phyloP scores from a whole-genome alignment of 2,113 vertebrate species.

The Vulpes ferrilata region DNA sequence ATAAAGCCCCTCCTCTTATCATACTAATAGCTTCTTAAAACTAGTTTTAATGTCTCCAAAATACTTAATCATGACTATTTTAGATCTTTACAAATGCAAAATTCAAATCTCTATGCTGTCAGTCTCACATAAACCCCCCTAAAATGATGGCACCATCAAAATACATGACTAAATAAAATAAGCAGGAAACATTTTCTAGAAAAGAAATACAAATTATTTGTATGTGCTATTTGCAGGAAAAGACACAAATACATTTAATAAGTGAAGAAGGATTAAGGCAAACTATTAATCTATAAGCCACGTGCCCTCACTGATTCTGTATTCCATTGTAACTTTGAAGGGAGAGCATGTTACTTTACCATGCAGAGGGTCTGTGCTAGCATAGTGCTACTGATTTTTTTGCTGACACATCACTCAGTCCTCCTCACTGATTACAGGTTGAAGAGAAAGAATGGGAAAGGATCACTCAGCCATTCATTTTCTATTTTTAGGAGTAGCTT shows the following conservation, averaged over 20 bases:
- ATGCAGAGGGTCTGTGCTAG: neutral
- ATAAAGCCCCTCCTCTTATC: neutral
- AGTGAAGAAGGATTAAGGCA: neutral
- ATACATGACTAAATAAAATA: neutral
- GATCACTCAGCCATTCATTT: neutral
- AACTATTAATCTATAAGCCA: neutral
- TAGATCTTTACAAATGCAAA: conserved; percentile 44
- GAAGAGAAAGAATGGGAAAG: neutral
- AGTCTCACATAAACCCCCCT: neutral
- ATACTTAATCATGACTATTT: conserved; percentile 37
- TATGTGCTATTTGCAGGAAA: neutral
- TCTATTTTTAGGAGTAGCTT: neutral
- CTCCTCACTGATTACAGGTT: neutral
- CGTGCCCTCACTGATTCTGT: neutral
- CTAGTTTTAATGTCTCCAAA: conserved; percentile 29
- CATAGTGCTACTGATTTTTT: neutral
- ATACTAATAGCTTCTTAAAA: conserved; percentile 58
- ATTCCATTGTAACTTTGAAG: neutral
- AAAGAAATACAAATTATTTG: neutral
- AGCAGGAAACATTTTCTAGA: neutral
- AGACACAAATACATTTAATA: neutral
- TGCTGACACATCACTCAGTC: neutral
- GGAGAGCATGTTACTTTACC: neutral
- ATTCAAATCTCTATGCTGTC: neutral
- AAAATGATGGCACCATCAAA: conserved; percentile 22